Evolutionary conservation across 2,888 invertebrate genomes (phyloP).

Genomic region (Pardosa pseudoannulata): DNA sequence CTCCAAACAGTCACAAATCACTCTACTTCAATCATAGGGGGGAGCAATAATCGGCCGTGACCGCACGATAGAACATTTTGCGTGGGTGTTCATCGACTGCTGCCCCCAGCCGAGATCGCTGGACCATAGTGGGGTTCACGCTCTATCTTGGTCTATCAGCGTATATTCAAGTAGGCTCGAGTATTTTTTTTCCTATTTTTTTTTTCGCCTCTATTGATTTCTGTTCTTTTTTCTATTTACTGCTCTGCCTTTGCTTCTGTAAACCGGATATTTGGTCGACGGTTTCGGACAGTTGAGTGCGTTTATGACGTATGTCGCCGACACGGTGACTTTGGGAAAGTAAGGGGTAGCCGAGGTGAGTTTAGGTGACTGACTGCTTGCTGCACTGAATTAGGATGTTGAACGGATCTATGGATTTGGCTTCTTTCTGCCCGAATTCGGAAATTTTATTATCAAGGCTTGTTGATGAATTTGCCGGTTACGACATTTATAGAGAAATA

Average conservation of each 20-base stretch:
- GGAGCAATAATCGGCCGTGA: conserved; percentile 13
- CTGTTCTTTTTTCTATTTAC: background rate
- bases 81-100: background rate
- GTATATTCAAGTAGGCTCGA: background rate
- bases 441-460: too few relatives aligned
- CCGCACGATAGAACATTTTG: conserved; percentile 1
- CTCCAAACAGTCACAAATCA: background rate
- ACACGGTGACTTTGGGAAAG: background rate
- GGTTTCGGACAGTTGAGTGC: conserved; percentile 6
- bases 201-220: background rate
- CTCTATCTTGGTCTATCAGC: background rate
- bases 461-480: too few relatives aligned
- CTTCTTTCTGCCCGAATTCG: too few relatives aligned
- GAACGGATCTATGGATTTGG: background rate
- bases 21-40: background rate
- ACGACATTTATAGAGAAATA: too few relatives aligned
- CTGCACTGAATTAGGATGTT: background rate
- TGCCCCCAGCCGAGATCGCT: background rate
- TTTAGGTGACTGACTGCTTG: background rate
- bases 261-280: conserved; percentile 10
- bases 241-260: background rate
- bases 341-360: background rate
- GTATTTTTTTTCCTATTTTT: background rate
- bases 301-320: background rate
- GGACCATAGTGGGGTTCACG: background rate